Evolutionary conservation across 2,888 invertebrate genomes (phyloP).

Genomic region (Orchesellides sinensis): DNA sequence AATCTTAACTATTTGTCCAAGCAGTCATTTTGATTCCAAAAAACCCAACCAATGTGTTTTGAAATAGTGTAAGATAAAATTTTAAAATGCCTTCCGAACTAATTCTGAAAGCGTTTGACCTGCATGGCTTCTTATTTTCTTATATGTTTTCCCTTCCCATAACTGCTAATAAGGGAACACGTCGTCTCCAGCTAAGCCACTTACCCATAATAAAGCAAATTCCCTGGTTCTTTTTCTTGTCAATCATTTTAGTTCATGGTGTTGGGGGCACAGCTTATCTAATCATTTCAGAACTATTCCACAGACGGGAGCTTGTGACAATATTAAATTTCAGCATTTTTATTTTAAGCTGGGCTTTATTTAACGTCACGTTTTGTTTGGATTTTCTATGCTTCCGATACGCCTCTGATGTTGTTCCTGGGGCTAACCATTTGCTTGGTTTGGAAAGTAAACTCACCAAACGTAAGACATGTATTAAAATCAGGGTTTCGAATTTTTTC

Average conservation of each 20-base stretch:
- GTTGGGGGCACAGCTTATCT: constrained; percentile 4
- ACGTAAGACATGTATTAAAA: constrained; percentile 4
- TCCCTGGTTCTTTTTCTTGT: constrained; percentile 27
- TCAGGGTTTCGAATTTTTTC: not conserved
- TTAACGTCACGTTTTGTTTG: constrained; percentile 1
- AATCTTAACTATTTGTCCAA: too few species aligned
- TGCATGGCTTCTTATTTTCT: constrained; percentile 12
- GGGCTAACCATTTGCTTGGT: constrained; percentile 5
- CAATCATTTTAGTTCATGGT: not conserved
- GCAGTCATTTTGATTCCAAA: too few species aligned
- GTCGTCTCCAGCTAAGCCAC: not conserved
- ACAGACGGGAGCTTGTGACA: not conserved
- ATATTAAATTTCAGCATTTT: constrained; percentile 18
- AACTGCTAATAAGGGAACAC: not conserved
- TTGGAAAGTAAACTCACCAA: constrained; percentile 9
- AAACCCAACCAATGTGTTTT: too few species aligned
- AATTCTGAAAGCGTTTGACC: constrained; percentile 15
- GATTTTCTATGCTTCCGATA: not conserved
- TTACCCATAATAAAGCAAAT: not conserved
- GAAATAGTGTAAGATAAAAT: too few species aligned
- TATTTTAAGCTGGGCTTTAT: not conserved
- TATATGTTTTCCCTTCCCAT: constrained; percentile 30
- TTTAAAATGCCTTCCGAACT: not conserved
- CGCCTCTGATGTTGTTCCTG: constrained; percentile 15
- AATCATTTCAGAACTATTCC: constrained; percentile 5